phyloP scores from a whole-genome alignment of 2,113 vertebrate genomes.

The Dasypus novemcinctus region DNA sequence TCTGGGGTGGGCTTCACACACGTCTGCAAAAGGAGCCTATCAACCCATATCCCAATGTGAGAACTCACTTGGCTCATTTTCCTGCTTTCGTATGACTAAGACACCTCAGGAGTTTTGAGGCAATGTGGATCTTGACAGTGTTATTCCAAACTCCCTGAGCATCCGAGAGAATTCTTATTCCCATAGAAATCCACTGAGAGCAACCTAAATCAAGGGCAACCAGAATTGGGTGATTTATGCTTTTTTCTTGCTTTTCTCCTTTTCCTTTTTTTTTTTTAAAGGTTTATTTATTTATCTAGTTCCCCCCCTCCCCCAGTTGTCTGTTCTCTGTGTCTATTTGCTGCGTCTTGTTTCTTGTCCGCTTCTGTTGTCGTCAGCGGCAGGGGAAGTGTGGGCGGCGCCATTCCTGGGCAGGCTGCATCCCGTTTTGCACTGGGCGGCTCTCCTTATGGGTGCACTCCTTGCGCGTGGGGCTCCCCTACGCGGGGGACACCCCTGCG shows the following conservation, averaged over 20 bases:
- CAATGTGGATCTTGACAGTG: background rate
- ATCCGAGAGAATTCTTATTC: background rate
- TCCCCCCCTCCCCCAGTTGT: no score
- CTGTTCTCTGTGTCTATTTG: no score
- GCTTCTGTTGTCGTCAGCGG: no score
- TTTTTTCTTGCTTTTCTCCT: constrained; percentile 1
- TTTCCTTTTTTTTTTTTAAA: background rate
- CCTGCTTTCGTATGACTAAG: background rate
- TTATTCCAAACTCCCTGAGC: background rate
- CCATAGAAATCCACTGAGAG: background rate
- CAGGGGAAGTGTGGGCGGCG: no score
- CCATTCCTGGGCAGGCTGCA: no score
- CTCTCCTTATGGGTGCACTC: no score
- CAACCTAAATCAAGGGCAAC: constrained; percentile 28
- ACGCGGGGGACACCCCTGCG: no score
- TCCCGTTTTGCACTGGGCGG: no score
- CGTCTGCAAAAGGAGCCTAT: background rate
- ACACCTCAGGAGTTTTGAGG: background rate
- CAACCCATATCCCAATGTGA: background rate
- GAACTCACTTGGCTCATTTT: background rate
- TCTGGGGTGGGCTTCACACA: background rate
- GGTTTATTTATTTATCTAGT: no score
- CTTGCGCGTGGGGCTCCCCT: no score
- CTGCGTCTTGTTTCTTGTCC: no score
- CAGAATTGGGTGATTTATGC: constrained; percentile 9